phyloP scores from a whole-genome alignment of 2,113 vertebrate genomes.

The Pseudorasbora parva region DNA sequence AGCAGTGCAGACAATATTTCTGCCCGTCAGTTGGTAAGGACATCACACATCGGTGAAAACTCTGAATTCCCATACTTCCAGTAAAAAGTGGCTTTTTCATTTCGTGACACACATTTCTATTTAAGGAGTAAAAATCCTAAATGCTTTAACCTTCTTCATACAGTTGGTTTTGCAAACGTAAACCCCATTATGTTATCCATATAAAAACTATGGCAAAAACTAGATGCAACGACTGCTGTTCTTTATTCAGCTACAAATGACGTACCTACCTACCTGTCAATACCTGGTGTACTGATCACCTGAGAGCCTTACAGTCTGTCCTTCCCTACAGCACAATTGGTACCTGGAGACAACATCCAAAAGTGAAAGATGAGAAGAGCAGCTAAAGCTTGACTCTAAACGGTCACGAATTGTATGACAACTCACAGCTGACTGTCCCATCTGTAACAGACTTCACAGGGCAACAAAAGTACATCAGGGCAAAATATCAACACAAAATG shows the following conservation, averaged over 20 bases:
- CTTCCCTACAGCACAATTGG: conserved; percentile 55
- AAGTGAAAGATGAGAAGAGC: conserved; percentile 45
- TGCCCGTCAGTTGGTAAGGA: background rate
- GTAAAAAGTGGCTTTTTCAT: background rate
- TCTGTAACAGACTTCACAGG: background rate
- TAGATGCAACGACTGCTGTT: background rate
- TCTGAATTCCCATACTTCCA: background rate
- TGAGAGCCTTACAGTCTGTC: conserved; percentile 56
- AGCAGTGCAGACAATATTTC: background rate
- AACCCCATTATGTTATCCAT: background rate
- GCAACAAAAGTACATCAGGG: background rate
- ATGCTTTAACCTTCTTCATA: background rate
- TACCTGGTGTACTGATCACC: conserved; percentile 58
- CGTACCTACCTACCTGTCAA: conserved; percentile 56
- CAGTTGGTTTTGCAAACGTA: background rate
- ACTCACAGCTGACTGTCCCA: background rate
- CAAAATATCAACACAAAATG: background rate
- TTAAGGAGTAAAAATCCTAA: background rate
- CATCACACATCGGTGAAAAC: background rate
- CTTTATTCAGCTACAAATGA: conserved; percentile 17
- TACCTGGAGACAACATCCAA: conserved; percentile 59
- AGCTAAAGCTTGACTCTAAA: conserved; percentile 1
- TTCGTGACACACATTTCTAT: background rate
- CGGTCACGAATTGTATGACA: background rate
- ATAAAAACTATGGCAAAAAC: background rate